Percentiles rank a stretch among this genome's conserved stretches.
Evolutionary conservation across 2,113 vertebrate genomes (phyloP).

Genomic region (Alligator sinensis): DNA sequence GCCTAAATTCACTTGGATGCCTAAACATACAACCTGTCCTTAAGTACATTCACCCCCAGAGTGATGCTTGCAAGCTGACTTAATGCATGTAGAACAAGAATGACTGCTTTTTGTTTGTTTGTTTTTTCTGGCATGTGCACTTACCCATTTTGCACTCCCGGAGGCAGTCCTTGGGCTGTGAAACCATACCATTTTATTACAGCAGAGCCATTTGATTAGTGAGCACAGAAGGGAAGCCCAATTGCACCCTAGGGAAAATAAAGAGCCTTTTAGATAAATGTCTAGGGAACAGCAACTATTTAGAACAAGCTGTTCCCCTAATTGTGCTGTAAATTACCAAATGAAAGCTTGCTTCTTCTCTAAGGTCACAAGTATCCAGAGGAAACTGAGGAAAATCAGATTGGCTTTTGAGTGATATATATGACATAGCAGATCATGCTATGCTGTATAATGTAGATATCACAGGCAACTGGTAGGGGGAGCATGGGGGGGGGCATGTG

Average conservation of each 20-base stretch:
- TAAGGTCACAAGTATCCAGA: neutral
- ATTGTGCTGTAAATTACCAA: rapidly evolving
- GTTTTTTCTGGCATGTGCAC: too few species aligned
- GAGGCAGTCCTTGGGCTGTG: rapidly evolving
- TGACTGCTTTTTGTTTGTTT: neutral
- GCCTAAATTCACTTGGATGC: neutral
- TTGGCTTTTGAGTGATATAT: neutral
- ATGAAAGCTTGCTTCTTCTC: neutral
- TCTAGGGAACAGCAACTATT: neutral
- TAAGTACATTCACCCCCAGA: too few species aligned
- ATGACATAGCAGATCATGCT: neutral
- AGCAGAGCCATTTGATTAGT: neutral
- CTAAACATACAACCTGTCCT: too few species aligned
- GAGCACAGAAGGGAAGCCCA: rapidly evolving
- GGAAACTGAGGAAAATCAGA: neutral
- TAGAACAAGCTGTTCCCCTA: rapidly evolving
- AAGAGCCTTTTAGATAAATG: neutral
- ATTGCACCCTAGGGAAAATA: neutral
- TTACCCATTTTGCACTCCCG: neutral
- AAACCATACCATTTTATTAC: neutral
- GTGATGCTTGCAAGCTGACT: neutral
- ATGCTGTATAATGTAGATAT: too few species aligned
- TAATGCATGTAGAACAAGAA: neutral
- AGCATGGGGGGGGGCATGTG: too few species aligned
- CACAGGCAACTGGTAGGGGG: too few species aligned